phyloP scores from a whole-genome alignment of 2,797 vertebrate species.

The Sebastes matsubarae region DNA sequence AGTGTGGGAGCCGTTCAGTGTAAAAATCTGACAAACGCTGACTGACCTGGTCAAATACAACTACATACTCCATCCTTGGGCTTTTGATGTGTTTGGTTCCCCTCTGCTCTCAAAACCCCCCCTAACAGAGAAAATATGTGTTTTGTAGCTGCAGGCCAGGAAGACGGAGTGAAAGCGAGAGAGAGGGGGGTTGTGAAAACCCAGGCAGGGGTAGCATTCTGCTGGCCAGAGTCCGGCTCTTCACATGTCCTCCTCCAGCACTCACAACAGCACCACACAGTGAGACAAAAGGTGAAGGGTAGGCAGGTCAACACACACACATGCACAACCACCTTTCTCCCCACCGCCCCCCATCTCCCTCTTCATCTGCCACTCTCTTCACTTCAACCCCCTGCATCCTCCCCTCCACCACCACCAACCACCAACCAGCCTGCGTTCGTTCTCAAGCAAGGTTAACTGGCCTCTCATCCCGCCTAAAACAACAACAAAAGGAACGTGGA shows the following conservation, averaged over 20 bases:
- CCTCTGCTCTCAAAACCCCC: slow-evolving; percentile 12
- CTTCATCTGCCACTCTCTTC: slow-evolving; percentile 60
- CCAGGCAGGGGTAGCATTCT: slow-evolving; percentile 71
- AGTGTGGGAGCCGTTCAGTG: background rate
- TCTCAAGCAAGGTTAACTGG: slow-evolving; percentile 69
- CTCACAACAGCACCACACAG: slow-evolving; percentile 68
- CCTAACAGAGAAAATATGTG: slow-evolving; percentile 59
- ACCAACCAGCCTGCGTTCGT: slow-evolving; percentile 34
- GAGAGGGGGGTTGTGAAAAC: slow-evolving; percentile 33
- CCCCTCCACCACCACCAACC: slow-evolving; percentile 3
- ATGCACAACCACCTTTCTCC: slow-evolving; percentile 15
- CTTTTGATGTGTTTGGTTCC: slow-evolving; percentile 47
- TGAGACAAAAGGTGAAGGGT: slow-evolving; percentile 80
- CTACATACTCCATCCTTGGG: slow-evolving; percentile 35
- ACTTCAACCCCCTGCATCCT: slow-evolving; percentile 20
- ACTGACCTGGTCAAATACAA: slow-evolving; percentile 58
- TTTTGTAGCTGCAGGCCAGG: slow-evolving; percentile 72
- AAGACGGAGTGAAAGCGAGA: slow-evolving; percentile 52
- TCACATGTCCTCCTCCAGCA: slow-evolving; percentile 64
- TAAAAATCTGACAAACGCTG: slow-evolving; percentile 31
- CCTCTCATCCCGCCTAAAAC: slow-evolving; percentile 64
- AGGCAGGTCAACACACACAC: slow-evolving; percentile 61
- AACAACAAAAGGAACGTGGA: slow-evolving; percentile 64
- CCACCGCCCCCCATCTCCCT: slow-evolving; percentile 28
- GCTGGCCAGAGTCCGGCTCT: slow-evolving; percentile 61